These are phyloP conservation scores for Chelidonichthys spinosus DNA, from an alignment of 2,797 vertebrate species.

Conservation along the genomic window DNA sequence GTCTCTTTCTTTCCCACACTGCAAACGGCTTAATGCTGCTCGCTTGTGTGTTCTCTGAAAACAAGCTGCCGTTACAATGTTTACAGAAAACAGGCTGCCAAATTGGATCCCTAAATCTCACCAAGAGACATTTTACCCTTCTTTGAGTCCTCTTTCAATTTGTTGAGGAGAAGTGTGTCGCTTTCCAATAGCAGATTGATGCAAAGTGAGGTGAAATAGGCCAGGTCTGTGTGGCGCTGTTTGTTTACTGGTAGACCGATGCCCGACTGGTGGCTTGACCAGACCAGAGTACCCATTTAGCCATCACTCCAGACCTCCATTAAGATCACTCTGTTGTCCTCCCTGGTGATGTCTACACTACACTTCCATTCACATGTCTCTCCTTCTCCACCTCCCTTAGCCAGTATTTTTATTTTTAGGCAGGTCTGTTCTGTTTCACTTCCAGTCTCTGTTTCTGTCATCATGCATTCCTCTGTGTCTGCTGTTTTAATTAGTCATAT, in stretches of 20 bases:
- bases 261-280: constrained; percentile 42
- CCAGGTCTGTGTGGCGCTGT: constrained; percentile 37
- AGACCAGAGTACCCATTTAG: constrained; percentile 54
- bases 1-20: constrained; percentile 36
- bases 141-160: constrained; percentile 55
- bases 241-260: constrained; percentile 61
- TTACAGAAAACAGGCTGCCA: constrained; percentile 68
- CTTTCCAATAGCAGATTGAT: constrained; percentile 59
- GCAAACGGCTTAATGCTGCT: constrained; percentile 49
- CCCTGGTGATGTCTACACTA: constrained; percentile 39
- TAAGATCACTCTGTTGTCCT: constrained; percentile 43
- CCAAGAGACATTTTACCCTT: constrained; percentile 55
- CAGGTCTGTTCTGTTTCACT: constrained; percentile 59
- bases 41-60: constrained; percentile 45
- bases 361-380: constrained; percentile 30
- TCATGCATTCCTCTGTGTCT: constrained; percentile 62
- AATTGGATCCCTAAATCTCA: constrained; percentile 69
- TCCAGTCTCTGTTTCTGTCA: constrained; percentile 39
- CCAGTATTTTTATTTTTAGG: constrained; percentile 47
- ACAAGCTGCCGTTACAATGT: constrained; percentile 65
- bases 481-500: constrained; percentile 69
- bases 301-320: constrained; percentile 58
- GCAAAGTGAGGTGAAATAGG: constrained; percentile 61
- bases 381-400: constrained; percentile 26
- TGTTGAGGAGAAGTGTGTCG: constrained; percentile 48